Conservation (phyloP, 2,113 vertebrate species). For the Pimephales promelas region DNA sequence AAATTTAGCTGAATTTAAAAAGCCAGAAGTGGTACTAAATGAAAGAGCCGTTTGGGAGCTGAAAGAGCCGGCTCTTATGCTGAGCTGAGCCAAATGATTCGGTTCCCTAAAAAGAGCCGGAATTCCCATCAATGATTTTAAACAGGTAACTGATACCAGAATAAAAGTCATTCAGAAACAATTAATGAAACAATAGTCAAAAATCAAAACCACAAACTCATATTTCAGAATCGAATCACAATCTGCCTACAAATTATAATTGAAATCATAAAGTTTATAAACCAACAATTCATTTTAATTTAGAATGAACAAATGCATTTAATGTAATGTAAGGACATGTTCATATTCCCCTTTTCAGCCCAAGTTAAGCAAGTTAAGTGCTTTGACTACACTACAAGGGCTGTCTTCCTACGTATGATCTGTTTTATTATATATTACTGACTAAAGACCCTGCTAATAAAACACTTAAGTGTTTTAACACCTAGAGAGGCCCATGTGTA, state of each 20-base stretch:
- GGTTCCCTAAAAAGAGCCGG: too few relatives aligned
- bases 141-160: neutral
- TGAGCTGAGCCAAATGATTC: too few relatives aligned
- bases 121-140: too few relatives aligned
- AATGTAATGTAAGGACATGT: too few relatives aligned
- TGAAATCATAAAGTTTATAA: too few relatives aligned
- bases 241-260: too few relatives aligned
- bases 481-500: slow-evolving; percentile 33
- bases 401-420: neutral
- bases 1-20: too few relatives aligned
- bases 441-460: neutral
- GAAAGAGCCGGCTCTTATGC: too few relatives aligned
- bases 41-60: too few relatives aligned
- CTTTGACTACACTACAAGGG: neutral
- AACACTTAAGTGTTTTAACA: slow-evolving; percentile 1
- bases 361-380: neutral
- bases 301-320: neutral
- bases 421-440: neutral
- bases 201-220: neutral
- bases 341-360: neutral
- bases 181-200: neutral
- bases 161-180: neutral
- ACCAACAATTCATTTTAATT: neutral
- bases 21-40: too few relatives aligned
- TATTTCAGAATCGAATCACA: too few relatives aligned